A percentile compares a stretch with the other conserved stretches of the same genome.
phyloP scores from a whole-genome alignment of 1,140 invertebrate species.

The Anoplophora glabripennis region DNA sequence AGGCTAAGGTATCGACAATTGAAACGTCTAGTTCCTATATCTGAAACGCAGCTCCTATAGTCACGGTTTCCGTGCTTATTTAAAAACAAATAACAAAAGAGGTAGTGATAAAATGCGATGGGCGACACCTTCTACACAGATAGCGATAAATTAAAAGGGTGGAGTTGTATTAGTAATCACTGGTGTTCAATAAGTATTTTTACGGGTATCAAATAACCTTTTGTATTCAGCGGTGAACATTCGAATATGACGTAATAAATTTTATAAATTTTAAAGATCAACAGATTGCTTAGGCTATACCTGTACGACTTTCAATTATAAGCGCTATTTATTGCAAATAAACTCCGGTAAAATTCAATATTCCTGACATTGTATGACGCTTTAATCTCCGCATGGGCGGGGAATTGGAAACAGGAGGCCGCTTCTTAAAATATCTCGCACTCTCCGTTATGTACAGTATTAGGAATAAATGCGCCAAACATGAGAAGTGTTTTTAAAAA shows the following conservation, averaged over 20 bases:
- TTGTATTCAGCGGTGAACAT: background rate
- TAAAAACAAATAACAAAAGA: no score
- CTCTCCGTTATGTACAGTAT: no score
- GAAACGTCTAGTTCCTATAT: no score
- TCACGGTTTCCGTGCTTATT: no score
- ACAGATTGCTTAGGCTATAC: constrained; percentile 5
- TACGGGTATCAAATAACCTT: constrained; percentile 4
- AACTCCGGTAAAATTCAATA: background rate
- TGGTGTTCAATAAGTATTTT: background rate
- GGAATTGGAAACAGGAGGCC: no score
- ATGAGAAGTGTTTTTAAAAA: no score
- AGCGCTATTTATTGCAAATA: constrained; percentile 1
- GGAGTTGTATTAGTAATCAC: constrained; percentile 1
- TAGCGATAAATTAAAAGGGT: background rate
- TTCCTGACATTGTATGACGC: constrained; percentile 2
- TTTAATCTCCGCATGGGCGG: background rate
- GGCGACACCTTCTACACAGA: no score
- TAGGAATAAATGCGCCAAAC: no score
- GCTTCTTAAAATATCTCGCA: no score
- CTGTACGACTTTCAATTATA: constrained; percentile 3
- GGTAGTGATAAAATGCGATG: no score
- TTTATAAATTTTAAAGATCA: constrained; percentile 5
- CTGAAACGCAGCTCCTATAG: no score
- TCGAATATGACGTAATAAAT: constrained; percentile 3
- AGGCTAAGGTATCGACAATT: no score